Evolutionary conservation across 1,140 invertebrate species (phyloP), one percentile per base, ranked within the genome.

Genomic region (Amyelois transitella): DNA sequence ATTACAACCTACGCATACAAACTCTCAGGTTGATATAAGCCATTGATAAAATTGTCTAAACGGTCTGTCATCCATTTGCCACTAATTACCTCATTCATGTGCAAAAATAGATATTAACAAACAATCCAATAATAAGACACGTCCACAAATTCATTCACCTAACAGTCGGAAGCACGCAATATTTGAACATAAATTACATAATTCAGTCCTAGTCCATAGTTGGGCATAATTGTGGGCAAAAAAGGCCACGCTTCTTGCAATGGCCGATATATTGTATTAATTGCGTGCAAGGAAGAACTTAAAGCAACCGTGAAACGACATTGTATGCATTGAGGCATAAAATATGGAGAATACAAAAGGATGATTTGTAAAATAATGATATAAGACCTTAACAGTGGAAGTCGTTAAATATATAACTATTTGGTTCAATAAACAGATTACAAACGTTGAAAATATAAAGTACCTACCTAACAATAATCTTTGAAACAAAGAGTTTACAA

Each of bases 281-380:
- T 72, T 69, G 66, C 62, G 54, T 52, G 48, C 54, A 64, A 64
- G 60, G 58, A 61, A 47, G 64, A 48, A 48, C 62, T 66, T 62
- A 70, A 75, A 80, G 65, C 55, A 74, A 75, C 77, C 81, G 79
- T 85, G 77, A 79, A 84, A 81, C 73, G 74, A 79, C 73, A 76
- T 77, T 75, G 68, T 69, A 53, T 58, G 58, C 32, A 38, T 14
- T 14, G 8, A 6, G 12, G 1, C 12, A 14, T 38, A 38, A 38
- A 38, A 38, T 38, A 14, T 38, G 32, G 32, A 38, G 8, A 6
- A 38, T 14, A 1, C 6, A 38, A 14, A 38, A 14, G 25, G 7
- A 24, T 24, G 8, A 24, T 24, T 24, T 24, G 22, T 24, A 24
- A 24, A 24, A 24, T 3, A 24, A 24, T n/a, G n/a, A n/a, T n/a